Evolutionary conservation across 2,888 invertebrate genomes (phyloP).

Genomic region (Tenthredo scrophulariae): DNA sequence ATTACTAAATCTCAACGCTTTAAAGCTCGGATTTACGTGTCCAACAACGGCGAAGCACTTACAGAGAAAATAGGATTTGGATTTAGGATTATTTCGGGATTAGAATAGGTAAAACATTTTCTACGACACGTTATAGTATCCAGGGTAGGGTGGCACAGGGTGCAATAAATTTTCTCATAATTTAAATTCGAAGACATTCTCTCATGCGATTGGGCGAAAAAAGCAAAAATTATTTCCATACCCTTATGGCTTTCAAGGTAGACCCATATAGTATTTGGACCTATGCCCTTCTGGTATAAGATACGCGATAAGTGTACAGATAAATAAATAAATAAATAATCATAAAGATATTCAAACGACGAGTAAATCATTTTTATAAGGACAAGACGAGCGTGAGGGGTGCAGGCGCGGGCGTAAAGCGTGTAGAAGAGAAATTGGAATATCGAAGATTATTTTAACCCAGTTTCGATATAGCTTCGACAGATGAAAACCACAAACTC

Average conservation of each 20-base stretch:
- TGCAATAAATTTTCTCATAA: neutral
- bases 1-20: conserved; percentile 34
- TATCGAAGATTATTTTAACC: conserved; percentile 45
- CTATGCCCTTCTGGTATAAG: too few relatives aligned
- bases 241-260: too few relatives aligned
- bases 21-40: conserved; percentile 44
- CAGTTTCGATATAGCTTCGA: conserved; percentile 37
- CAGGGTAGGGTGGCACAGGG: neutral
- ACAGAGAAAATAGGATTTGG: conserved; percentile 44
- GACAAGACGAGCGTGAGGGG: neutral
- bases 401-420: neutral
- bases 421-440: conserved; percentile 15
- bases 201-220: too few relatives aligned
- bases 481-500: conserved; percentile 43
- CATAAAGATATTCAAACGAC: neutral
- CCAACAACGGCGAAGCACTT: conserved; percentile 36
- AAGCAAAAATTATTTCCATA: too few relatives aligned
- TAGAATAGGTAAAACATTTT: conserved; percentile 31
- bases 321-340: neutral
- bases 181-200: too few relatives aligned
- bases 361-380: neutral
- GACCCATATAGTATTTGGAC: too few relatives aligned
- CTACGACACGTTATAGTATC: neutral
- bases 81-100: conserved; percentile 38
- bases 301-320: too few relatives aligned